Evolutionary conservation across 2,888 invertebrate genomes (phyloP), one percentile per base, ranked within the genome.

Genomic region (Drepana falcataria): DNA sequence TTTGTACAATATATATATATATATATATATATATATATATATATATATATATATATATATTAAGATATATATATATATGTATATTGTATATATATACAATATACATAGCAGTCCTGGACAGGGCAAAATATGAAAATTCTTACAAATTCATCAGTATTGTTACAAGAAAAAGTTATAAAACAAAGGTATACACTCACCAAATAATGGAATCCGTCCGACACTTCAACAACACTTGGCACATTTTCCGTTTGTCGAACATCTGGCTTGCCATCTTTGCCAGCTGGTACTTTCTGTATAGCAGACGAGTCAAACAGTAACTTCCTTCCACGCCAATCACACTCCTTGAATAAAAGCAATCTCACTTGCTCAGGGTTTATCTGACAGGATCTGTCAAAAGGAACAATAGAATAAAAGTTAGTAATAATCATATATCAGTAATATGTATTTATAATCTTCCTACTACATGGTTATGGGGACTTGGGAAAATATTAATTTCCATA

Each of bases 251-350:
- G 77, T 62, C 71, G 75, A 58, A 72, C 64, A 55, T 75, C 75
- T 58, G 83, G 81, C 60, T 80, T 83, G 61, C 85, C 86, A 87
- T 89, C 75, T 75, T 88, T 88, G 47, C 74, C 73, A 2, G 92
- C 71, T 58, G 90, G 85, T 53, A 93, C 87, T 87, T 93, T 93
- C 75, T 94, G 92, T 69, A 94, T 88, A 21, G 95, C 92, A 63
- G 93, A 92, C 0, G 97, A 97, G 83, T 97, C 97, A 79, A 96
- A 97, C 54, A 97, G 91, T 47, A 97, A 88, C 69, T 95, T 95
- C 59, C 96, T 92, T 35, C 96, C 96, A 59, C 94, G 92, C 84
- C 94, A 94, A 77, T 97, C 97, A 81, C 96, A 96, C 91, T 97
- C 97, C 77, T 95, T 94, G 86, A 95, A 97, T 63, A 97, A 91